Percentiles rank a stretch among this genome's conserved stretches.
phyloP scores from a whole-genome alignment of 1,140 invertebrate genomes.

The Euura saliciscinereae region DNA sequence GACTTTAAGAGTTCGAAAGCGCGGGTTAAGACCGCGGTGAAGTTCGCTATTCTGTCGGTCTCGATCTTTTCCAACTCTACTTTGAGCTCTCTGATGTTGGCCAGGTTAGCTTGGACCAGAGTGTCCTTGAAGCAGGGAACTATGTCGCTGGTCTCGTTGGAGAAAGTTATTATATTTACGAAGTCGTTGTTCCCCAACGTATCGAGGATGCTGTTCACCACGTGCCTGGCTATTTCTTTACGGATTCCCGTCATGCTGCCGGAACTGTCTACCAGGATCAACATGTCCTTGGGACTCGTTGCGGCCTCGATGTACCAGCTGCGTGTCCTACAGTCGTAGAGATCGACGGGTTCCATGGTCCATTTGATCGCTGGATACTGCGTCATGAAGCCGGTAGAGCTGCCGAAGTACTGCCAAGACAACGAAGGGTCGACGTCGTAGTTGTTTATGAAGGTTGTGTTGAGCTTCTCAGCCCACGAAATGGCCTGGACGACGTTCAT shows the following conservation, averaged over 20 bases:
- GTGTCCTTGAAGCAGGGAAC: slow-evolving; percentile 88
- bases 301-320: slow-evolving; percentile 97
- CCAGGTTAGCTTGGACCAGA: slow-evolving; percentile 88
- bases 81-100: slow-evolving; percentile 87
- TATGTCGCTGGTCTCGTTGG: slow-evolving; percentile 73
- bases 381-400: slow-evolving; percentile 92
- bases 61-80: slow-evolving; percentile 76
- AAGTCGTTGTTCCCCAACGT: slow-evolving; percentile 98
- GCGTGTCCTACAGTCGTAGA: slow-evolving; percentile 87
- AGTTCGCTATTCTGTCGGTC: slow-evolving; percentile 93
- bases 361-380: slow-evolving; percentile 87
- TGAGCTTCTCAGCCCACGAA: slow-evolving; percentile 82
- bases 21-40: slow-evolving; percentile 85
- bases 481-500: slow-evolving; percentile 52
- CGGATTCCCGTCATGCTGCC: slow-evolving; percentile 97
- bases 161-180: slow-evolving; percentile 93
- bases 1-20: slow-evolving; percentile 87
- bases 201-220: slow-evolving; percentile 93
- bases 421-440: slow-evolving; percentile 86
- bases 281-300: slow-evolving; percentile 94
- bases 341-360: slow-evolving; percentile 74
- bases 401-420: slow-evolving; percentile 97
- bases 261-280: slow-evolving; percentile 93
- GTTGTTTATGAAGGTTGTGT: slow-evolving; percentile 87
- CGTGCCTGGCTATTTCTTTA: slow-evolving; percentile 91